These are phyloP conservation scores for Formica exsecta DNA, from an alignment of 1,140 invertebrate genomes.

Conservation along the genomic window DNA sequence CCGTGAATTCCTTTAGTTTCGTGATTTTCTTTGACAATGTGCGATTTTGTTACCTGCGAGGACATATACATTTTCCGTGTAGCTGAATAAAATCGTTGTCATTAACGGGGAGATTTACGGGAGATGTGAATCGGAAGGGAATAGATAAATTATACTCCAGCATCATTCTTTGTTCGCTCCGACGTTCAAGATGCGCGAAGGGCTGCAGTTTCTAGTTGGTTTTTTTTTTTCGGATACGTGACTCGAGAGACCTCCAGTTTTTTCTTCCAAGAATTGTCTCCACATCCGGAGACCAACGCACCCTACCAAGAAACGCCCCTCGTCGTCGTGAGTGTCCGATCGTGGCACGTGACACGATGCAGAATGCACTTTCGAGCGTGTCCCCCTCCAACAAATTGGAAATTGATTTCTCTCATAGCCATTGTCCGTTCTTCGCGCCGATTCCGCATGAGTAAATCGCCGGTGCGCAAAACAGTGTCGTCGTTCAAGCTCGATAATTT, in stretches of 20 bases:
- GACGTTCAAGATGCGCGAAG: background rate
- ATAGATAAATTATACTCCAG: conserved; percentile 14
- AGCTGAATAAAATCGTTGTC: conserved; percentile 46
- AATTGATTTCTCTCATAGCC: conserved; percentile 64
- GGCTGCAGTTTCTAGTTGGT: background rate
- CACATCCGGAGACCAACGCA: background rate
- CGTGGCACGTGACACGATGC: conserved; percentile 53
- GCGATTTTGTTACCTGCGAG: background rate
- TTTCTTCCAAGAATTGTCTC: background rate
- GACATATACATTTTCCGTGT: conserved; percentile 33
- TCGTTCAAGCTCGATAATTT: conserved; percentile 59
- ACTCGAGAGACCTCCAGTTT: background rate
- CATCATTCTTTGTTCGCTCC: background rate
- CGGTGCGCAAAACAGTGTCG: conserved; percentile 39
- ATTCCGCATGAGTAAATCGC: conserved; percentile 38
- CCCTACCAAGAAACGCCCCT: conserved; percentile 29
- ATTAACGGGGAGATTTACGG: background rate
- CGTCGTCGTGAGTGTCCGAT: conserved; percentile 14
- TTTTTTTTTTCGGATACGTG: background rate
- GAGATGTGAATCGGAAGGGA: conserved; percentile 12
- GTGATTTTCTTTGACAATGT: background rate
- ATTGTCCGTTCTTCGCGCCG: conserved; percentile 39
- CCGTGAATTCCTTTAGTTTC: background rate
- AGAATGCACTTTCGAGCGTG: conserved; percentile 55
- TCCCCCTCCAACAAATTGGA: conserved; percentile 54